Evolutionary conservation across 1,140 invertebrate species (phyloP), one percentile per base, ranked within the genome.

Genomic region (Drosophila miranda): DNA sequence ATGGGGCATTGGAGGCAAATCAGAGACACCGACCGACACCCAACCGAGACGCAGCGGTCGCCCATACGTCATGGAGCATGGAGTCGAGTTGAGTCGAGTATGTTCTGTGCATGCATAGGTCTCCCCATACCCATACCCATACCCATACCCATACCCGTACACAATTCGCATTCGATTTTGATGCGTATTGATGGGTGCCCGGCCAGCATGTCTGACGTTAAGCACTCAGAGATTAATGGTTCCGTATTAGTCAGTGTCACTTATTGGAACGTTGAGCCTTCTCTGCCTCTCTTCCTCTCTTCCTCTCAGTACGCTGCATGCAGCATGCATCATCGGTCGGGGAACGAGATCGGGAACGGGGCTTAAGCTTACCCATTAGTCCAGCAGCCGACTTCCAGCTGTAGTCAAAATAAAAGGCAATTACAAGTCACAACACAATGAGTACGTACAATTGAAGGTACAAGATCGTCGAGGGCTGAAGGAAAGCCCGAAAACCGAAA

Each of bases 201-300:
- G 21, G 43, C 64, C 75, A 78, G 63, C 77, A 50, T 73, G 58
- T 48, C 50, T 73, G 84, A 81, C 86, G 68, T 71, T 89, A 89
- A 89, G 84, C 86, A 84, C 72, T 48, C 34, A 3, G 45, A 72
- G 86, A 89, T 89, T 89, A 89, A 89, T 89, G 84, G 60, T 66
- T 23, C 67, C 63, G 44, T 69, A 87, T 87, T 87, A 87, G 82
- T 87, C 82, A 87, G 75, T 87, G 82, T 87, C 82, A 67, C 67
- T 75, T 88, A 86, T 64, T 81, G 68, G 63, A 64, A 68, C 72
- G 66, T 28, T 56, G 52, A 45, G 57, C 30, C 30, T 3, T 30
- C 4, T 26, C 23, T 30, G 8, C 8, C 75, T 67, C 50, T 58
- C 63, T 26, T 50, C 26, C 52, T 38, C 59, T 14, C 19, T 57